A percentile compares a stretch with the other conserved stretches of the same genome.
Conservation (phyloP, 2,797 vertebrate species). For the Pangasius larnaudii region DNA sequence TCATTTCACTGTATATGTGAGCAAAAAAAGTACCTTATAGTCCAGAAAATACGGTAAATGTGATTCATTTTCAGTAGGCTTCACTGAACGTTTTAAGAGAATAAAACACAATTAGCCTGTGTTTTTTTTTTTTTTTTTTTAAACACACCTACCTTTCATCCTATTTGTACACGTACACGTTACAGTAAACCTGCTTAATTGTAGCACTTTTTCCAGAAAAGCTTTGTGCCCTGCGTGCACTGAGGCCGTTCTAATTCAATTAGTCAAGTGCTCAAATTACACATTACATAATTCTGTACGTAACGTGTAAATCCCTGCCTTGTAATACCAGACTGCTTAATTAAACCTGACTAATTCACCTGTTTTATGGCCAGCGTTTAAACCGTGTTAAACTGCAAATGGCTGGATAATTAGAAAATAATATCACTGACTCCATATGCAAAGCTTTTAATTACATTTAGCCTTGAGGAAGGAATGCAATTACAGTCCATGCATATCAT, state of each 20-base stretch:
- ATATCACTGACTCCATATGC: constrained; percentile 76
- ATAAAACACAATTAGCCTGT: neutral
- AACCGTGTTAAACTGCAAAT: constrained; percentile 69
- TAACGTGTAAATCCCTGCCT: constrained; percentile 67
- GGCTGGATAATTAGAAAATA: constrained; percentile 73
- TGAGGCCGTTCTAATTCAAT: constrained; percentile 64
- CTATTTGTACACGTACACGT: neutral
- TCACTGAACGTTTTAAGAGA: neutral
- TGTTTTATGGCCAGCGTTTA: constrained; percentile 72
- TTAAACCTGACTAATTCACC: constrained; percentile 77
- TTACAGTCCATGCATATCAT: constrained; percentile 72
- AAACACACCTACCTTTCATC: neutral
- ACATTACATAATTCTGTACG: constrained; percentile 65
- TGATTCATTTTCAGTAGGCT: neutral
- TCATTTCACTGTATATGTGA: neutral
- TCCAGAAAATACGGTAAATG: constrained; percentile 15
- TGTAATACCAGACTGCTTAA: constrained; percentile 69
- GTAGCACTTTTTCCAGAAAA: constrained; percentile 49
- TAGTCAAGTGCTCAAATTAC: constrained; percentile 57
- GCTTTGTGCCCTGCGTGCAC: constrained; percentile 25
- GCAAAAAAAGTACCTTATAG: neutral
- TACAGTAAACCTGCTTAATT: constrained; percentile 31
- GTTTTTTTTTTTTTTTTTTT: no score
- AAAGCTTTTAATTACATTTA: constrained; percentile 80
- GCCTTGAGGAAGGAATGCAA: constrained; percentile 74